A percentile compares a stretch with the other conserved stretches of the same genome.
Evolutionary conservation across 2,888 invertebrate species (phyloP).

Genomic region (Drosophila gaucha): DNA sequence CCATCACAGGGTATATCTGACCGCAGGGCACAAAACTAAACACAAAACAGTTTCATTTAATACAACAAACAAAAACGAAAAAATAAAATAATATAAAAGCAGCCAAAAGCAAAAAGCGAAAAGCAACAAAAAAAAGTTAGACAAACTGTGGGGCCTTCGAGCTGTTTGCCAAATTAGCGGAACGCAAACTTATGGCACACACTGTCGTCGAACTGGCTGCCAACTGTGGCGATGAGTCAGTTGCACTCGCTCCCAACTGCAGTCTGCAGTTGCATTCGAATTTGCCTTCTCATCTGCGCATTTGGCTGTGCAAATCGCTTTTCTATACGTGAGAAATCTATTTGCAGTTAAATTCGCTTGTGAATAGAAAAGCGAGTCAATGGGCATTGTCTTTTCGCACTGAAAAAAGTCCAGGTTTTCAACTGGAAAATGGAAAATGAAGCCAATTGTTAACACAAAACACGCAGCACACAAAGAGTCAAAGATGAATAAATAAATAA

Average conservation of each 20-base stretch:
- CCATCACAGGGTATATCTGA: conserved; percentile 5
- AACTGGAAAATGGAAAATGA: conserved; percentile 9
- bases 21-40: conserved; percentile 2
- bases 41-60: conserved; percentile 27
- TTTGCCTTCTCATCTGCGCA: conserved; percentile 54
- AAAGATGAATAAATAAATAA: conserved; percentile 34
- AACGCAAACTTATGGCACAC: conserved; percentile 61
- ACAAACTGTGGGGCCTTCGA: conserved; percentile 32
- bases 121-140: conserved; percentile 13
- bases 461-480: conserved; percentile 46
- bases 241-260: conserved; percentile 7
- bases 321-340: conserved; percentile 25
- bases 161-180: conserved; percentile 69
- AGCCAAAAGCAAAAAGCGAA: conserved; percentile 9
- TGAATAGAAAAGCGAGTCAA: conserved; percentile 27
- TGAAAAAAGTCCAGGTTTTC: conserved; percentile 22
- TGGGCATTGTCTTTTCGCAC: conserved; percentile 31
- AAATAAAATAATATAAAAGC: conserved; percentile 14
- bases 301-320: conserved; percentile 69
- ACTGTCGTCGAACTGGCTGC: conserved; percentile 62
- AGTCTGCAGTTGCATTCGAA: conserved; percentile 10
- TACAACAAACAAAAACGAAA: conserved; percentile 33
- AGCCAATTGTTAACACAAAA: conserved; percentile 62
- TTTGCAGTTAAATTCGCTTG: conserved; percentile 29
- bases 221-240: conserved; percentile 63